Conservation (phyloP, 2,888 invertebrate genomes). For the Neuroscelio doddi region DNA sequence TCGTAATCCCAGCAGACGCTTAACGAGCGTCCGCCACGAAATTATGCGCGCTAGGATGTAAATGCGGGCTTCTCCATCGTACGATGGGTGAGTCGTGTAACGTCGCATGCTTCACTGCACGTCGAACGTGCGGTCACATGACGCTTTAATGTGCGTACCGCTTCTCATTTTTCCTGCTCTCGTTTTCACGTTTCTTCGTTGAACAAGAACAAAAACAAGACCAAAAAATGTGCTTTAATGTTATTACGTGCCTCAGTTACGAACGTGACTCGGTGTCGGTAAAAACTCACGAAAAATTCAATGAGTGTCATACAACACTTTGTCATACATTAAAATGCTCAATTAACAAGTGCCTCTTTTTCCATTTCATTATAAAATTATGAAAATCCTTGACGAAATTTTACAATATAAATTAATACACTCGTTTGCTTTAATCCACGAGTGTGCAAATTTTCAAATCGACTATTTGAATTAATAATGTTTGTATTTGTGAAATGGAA, state of each 20-base stretch:
- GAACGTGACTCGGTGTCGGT: neutral
- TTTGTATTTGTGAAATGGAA: too few species aligned
- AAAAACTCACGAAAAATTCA: neutral
- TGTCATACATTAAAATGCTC: neutral
- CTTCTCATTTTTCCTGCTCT: constrained; percentile 2
- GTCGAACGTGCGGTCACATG: constrained; percentile 2
- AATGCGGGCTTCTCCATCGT: constrained; percentile 5
- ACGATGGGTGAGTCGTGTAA: neutral
- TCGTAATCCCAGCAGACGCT: constrained; percentile 32
- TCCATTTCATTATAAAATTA: too few species aligned
- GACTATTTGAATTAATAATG: too few species aligned
- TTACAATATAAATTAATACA: too few species aligned
- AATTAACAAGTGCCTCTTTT: neutral
- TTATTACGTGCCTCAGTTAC: neutral
- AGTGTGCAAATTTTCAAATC: too few species aligned
- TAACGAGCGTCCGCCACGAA: constrained; percentile 23
- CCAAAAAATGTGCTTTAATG: neutral
- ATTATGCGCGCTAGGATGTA: constrained; percentile 24
- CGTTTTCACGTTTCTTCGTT: neutral
- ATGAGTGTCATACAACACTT: neutral
- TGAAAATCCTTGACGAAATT: too few species aligned
- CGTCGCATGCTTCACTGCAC: neutral
- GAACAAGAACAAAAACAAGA: neutral
- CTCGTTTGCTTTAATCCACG: too few species aligned
- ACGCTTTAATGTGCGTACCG: constrained; percentile 7